A percentile compares a stretch with the other conserved stretches of the same genome.
These are phyloP conservation scores for Prochilodus magdalenae DNA, from an alignment of 2,113 vertebrate genomes.

Conservation along the genomic window DNA sequence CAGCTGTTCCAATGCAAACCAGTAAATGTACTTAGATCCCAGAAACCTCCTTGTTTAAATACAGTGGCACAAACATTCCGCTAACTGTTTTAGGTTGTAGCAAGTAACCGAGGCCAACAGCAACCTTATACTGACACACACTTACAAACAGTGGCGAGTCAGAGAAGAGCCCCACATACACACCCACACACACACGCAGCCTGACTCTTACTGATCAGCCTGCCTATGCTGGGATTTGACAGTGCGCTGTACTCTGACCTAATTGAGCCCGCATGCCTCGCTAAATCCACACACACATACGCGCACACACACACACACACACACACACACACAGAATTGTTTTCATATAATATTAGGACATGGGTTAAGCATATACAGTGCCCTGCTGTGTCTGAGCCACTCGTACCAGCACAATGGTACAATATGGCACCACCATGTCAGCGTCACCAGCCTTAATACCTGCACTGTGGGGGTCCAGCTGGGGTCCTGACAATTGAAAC, in stretches of 20 bases:
- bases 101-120: background rate
- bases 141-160: background rate
- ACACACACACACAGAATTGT: background rate
- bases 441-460: too few species aligned
- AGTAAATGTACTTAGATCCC: background rate
- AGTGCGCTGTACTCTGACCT: constrained; percentile 29
- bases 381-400: too few species aligned
- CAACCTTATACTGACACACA: background rate
- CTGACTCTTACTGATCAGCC: background rate
- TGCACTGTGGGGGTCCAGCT: too few species aligned
- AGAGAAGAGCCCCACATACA: background rate
- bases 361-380: too few species aligned
- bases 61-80: background rate
- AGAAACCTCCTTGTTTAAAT: background rate
- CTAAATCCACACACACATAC: constrained; percentile 19
- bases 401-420: too few species aligned
- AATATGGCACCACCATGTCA: too few species aligned
- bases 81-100: background rate
- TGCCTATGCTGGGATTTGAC: constrained; percentile 33
- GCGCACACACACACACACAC: constrained; percentile 8
- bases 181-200: constrained; percentile 8
- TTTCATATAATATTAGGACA: background rate
- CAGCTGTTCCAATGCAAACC: constrained; percentile 1
- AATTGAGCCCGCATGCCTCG: constrained; percentile 35
- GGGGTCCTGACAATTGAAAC: too few species aligned